phyloP scores from a whole-genome alignment of 2,888 invertebrate genomes.

The Gryllus longicercus region DNA sequence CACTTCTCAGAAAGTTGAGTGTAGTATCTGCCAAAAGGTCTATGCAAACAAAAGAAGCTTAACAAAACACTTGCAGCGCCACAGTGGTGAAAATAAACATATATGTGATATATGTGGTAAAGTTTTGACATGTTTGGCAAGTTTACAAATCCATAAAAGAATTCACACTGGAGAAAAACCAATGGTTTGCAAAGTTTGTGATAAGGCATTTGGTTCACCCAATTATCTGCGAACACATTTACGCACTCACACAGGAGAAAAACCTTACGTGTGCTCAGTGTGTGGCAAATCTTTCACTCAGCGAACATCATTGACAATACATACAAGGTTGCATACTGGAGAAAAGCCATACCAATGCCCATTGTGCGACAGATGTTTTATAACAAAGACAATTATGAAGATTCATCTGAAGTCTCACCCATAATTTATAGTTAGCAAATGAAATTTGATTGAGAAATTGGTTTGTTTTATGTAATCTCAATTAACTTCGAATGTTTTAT shows the following conservation, averaged over 20 bases:
- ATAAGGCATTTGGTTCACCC: background rate
- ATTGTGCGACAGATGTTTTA: background rate
- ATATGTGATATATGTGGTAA: constrained; percentile 19
- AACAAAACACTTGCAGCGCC: background rate
- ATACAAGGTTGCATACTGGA: background rate
- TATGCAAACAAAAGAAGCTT: background rate
- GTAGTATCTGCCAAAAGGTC: constrained; percentile 19
- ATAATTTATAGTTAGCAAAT: too few relatives aligned
- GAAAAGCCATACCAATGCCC: background rate
- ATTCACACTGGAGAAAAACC: constrained; percentile 24
- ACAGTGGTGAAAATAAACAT: background rate
- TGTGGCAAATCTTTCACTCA: background rate
- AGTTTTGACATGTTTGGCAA: background rate
- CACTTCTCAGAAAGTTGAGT: background rate
- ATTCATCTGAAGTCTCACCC: too few relatives aligned
- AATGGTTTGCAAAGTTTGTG: constrained; percentile 17
- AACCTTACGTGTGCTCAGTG: background rate
- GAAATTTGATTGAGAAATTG: too few relatives aligned
- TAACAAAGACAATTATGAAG: background rate
- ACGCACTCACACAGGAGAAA: background rate
- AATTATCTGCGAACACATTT: constrained; percentile 20
- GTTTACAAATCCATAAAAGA: background rate
- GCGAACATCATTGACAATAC: background rate
- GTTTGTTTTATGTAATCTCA: too few relatives aligned
- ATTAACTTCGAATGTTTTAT: too few relatives aligned